Percentiles rank a stretch among this genome's conserved stretches.
These are phyloP conservation scores for Vespertilio murinus DNA, from an alignment of 2,797 vertebrate species.

Conservation along the genomic window DNA sequence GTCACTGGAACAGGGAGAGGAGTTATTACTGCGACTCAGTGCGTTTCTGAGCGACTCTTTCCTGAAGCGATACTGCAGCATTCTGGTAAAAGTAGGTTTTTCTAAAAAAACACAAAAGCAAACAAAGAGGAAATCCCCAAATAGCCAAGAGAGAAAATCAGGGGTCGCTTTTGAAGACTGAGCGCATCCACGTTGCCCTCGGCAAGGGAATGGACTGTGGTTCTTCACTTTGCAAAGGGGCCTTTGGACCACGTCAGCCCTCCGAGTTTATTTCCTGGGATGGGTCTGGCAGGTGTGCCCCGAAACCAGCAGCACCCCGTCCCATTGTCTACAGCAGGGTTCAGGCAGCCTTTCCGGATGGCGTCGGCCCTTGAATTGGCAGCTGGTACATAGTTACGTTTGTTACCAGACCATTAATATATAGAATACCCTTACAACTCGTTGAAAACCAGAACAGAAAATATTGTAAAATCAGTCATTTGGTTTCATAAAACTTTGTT, in stretches of 20 bases:
- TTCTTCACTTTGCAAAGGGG: neutral
- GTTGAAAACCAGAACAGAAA: neutral
- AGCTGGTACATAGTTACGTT: neutral
- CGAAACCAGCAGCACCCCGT: neutral
- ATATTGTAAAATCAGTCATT: neutral
- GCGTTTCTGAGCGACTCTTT: neutral
- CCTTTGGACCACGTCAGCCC: neutral
- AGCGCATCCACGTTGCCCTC: neutral
- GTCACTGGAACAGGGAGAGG: neutral
- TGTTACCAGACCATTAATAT: neutral
- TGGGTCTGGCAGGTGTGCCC: neutral
- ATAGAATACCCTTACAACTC: neutral
- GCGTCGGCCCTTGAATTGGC: neutral
- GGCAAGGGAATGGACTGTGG: neutral
- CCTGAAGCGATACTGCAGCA: neutral
- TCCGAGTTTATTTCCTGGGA: neutral
- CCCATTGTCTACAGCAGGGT: neutral
- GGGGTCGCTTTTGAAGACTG: neutral
- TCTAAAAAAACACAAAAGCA: neutral
- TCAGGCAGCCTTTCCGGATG: neutral
- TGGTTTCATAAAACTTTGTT: constrained; percentile 1
- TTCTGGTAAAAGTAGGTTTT: neutral
- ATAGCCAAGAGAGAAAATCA: constrained; percentile 2
- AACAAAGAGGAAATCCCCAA: neutral
- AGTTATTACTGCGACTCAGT: neutral